A percentile compares a stretch with the other conserved stretches of the same genome.
Conservation (phyloP, 2,113 vertebrate genomes). For the Neofelis nebulosa region DNA sequence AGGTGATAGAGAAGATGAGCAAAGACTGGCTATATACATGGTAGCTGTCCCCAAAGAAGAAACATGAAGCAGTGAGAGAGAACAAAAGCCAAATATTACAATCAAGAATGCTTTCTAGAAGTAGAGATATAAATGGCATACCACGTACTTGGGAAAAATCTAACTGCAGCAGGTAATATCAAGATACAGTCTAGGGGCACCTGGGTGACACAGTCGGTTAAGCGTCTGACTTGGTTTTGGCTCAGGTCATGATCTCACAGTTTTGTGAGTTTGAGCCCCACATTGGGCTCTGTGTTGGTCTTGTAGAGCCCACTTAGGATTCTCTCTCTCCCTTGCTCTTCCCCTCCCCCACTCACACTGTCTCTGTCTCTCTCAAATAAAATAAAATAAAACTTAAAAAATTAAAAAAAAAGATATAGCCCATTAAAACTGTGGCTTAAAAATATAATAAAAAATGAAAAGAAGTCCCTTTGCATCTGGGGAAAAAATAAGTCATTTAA, state of each 20-base stretch:
- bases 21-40: not conserved
- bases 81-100: not conserved
- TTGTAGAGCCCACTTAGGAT: no score
- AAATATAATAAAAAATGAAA: not conserved
- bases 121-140: not conserved
- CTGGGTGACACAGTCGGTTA: no score
- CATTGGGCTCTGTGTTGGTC: no score
- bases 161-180: not conserved
- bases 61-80: not conserved
- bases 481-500: not conserved
- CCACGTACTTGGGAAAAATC: not conserved
- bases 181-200: not conserved
- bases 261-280: no score
- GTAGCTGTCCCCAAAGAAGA: not conserved
- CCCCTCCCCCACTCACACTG: no score
- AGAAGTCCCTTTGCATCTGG: not conserved
- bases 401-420: not conserved
- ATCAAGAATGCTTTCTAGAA: not conserved
- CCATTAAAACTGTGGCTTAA: not conserved
- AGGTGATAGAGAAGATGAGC: not conserved
- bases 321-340: no score
- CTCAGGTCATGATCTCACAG: no score
- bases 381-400: no score
- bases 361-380: no score
- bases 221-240: no score